phyloP scores from a whole-genome alignment of 2,113 vertebrate genomes.

The Odobenus rosmarus region DNA sequence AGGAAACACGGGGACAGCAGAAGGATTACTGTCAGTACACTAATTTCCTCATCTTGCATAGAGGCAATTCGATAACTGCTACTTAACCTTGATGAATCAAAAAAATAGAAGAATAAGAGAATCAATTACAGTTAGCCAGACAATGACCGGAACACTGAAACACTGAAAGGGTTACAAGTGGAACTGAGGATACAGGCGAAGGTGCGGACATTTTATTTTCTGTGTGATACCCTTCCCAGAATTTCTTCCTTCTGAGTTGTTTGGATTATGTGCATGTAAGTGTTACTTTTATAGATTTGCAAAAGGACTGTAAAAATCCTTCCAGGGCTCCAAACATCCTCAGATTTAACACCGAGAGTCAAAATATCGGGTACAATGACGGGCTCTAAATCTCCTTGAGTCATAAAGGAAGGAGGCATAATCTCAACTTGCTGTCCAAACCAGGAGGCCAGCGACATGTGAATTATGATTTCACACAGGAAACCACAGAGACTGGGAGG shows the following conservation, averaged over 20 bases:
- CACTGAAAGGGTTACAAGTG: neutral
- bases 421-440: neutral
- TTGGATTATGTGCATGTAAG: neutral
- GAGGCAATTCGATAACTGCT: neutral
- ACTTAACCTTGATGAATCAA: neutral
- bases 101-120: neutral
- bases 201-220: neutral
- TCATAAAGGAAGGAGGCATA: neutral
- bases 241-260: neutral
- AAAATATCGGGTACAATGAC: neutral
- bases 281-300: neutral
- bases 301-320: conserved; percentile 27
- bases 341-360: neutral
- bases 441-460: neutral
- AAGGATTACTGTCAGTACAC: neutral
- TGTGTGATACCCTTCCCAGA: neutral
- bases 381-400: neutral
- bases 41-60: neutral
- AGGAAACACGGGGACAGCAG: neutral
- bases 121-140: neutral
- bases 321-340: conserved; percentile 1
- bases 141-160: neutral
- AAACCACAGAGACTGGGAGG: neutral
- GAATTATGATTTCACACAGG: neutral
- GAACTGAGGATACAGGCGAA: neutral